Conservation (phyloP, 2,113 vertebrate species). For the Pituophis catenifer region DNA sequence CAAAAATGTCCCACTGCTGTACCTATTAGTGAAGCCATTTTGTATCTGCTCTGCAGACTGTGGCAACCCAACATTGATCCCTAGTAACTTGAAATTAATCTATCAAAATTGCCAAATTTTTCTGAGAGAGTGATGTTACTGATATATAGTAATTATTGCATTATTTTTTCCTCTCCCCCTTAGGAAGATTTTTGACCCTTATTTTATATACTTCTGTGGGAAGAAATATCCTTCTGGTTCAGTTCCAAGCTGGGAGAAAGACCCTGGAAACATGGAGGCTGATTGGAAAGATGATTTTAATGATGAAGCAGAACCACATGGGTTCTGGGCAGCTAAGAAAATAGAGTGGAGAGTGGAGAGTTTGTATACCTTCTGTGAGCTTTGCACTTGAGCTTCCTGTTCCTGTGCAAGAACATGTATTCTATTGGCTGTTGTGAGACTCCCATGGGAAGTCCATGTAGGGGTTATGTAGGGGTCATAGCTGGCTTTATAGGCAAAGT, state of each 20-base stretch:
- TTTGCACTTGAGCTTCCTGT: too few species aligned
- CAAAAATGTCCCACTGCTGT: not conserved
- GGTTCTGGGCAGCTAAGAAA: too few species aligned
- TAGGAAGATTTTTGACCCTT: not conserved
- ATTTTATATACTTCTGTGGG: not conserved
- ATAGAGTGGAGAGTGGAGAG: too few species aligned
- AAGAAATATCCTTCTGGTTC: too few species aligned
- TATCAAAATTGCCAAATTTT: not conserved
- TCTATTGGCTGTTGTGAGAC: too few species aligned
- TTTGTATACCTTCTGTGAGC: too few species aligned
- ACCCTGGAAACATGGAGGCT: too few species aligned
- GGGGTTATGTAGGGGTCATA: too few species aligned
- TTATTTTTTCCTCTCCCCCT: slow-evolving; percentile 31
- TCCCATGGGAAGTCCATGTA: too few species aligned
- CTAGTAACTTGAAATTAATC: not conserved
- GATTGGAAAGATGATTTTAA: not conserved
- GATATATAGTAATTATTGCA: slow-evolving; percentile 28
- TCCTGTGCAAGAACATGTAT: too few species aligned
- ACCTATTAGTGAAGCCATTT: not conserved
- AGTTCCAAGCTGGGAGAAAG: too few species aligned
- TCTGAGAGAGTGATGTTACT: not conserved
- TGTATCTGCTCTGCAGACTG: not conserved
- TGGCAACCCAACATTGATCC: not conserved
- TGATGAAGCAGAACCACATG: not conserved
- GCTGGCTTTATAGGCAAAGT: too few species aligned